Evolutionary conservation across 1,140 invertebrate genomes (phyloP).

Genomic region (Drosophila elegans): DNA sequence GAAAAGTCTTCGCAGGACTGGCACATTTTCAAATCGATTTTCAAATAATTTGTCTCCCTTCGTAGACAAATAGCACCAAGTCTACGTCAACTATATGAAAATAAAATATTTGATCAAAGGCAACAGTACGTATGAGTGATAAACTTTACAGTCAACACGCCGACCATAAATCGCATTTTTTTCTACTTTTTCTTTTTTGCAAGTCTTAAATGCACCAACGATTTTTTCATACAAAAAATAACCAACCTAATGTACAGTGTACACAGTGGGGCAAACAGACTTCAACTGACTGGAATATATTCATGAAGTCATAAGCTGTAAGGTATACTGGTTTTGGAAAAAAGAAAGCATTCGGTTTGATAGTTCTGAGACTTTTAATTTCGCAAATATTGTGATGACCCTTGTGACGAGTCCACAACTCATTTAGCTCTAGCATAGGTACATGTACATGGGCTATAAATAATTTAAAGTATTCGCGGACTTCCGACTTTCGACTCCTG

Average conservation of each 20-base stretch:
- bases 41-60: background rate
- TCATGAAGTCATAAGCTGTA: background rate
- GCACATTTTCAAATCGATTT: background rate
- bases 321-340: background rate
- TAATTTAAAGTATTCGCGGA: conserved; percentile 74
- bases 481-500: background rate
- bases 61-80: background rate
- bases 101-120: too few species aligned
- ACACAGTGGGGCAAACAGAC: background rate
- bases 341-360: background rate
- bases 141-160: too few species aligned
- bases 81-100: too few species aligned
- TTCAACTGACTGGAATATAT: background rate
- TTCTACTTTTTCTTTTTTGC: too few species aligned
- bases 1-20: too few species aligned
- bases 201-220: too few species aligned
- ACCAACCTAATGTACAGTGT: background rate
- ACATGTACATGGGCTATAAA: conserved; percentile 72
- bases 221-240: too few species aligned
- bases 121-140: too few species aligned
- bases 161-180: too few species aligned
- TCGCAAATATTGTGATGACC: conserved; percentile 12
- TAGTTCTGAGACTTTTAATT: conserved; percentile 39
- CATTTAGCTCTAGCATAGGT: conserved; percentile 60
- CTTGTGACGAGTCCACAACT: background rate